Evolutionary conservation across 2,888 invertebrate genomes (phyloP), one percentile per base, ranked within the genome.

Genomic region (Lycia hirtaria): DNA sequence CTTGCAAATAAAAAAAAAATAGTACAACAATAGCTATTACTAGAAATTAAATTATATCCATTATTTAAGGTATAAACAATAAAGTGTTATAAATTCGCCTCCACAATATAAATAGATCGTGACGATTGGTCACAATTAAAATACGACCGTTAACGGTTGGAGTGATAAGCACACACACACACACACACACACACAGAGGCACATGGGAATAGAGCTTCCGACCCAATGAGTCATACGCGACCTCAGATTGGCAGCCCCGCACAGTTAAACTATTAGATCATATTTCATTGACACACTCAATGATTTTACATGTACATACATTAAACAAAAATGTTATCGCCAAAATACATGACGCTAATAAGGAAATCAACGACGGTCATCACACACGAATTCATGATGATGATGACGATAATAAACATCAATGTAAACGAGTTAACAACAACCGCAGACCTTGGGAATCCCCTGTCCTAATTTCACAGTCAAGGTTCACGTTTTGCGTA

Each of bases 71-170:
- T 19, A 19, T 14, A 38, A 40, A 48, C 35, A 48, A 54, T 57
- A 12, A 53, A 53, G 45, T n/a, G n/a, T n/a, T n/a, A n/a, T 20
- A 35, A 15, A 28, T 12, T 49, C 19, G 30, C 20, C 50, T 28
- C 30, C 20, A 41, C 45, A 44, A 30, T 56, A 55, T 53, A 53
- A 61, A 60, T 61, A 63, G 50, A 61, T 40, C 26, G 12, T 60
- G 61, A 55, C 47, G 61, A 51, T 55, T 41, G 37, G 14, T 43
- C 35, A 49, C 58, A 67, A 69, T 67, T 73, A 68, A 67, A 72
- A 70, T 63, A 55, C 62, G 67, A 62, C 75, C 75, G 76, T 77
- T 78, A 75, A 76, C 75, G 71, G 71, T 56, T 62, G 64, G 60
- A 41, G 41, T 45, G 60, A 64, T 61, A 60, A 60, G 54, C 40